phyloP scores from a whole-genome alignment of 2,113 vertebrate genomes.

The Hassar affinis region DNA sequence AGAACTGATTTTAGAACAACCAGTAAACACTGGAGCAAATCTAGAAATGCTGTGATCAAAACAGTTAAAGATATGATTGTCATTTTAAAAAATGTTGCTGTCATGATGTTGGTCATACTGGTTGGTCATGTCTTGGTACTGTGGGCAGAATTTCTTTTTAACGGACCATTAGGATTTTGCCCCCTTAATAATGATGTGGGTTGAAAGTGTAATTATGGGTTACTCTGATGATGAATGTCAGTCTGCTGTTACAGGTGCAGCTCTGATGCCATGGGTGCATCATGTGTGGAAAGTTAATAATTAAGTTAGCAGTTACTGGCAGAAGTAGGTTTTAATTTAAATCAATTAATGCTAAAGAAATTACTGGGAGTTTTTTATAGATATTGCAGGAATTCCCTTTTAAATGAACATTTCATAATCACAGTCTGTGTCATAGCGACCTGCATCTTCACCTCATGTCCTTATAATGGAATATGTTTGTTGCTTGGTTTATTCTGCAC shows the following conservation, averaged over 20 bases:
- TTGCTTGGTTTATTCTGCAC: not conserved
- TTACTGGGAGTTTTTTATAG: not conserved
- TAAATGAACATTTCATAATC: not conserved
- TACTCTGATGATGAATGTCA: conserved; percentile 39
- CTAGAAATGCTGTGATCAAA: not conserved
- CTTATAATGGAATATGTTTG: not conserved
- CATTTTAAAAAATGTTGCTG: not conserved
- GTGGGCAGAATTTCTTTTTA: not conserved
- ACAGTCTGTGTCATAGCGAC: not conserved
- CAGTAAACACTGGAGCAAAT: not conserved
- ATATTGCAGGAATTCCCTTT: not conserved
- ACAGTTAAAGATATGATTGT: not conserved
- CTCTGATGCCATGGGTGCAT: conserved; percentile 18
- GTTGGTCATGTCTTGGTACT: not conserved
- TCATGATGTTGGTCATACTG: not conserved
- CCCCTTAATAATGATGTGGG: conserved; percentile 33
- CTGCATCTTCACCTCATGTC: not conserved
- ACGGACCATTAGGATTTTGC: conserved; percentile 51
- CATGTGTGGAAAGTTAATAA: conserved; percentile 8
- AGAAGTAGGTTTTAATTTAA: not conserved
- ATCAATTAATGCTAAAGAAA: not conserved
- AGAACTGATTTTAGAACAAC: not conserved
- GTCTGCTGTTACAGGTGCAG: conserved; percentile 22
- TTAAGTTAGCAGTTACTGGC: not conserved
- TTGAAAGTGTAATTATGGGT: conserved; percentile 49